Conservation (phyloP, 2,113 vertebrate genomes). For the Agapornis roseicollis region DNA sequence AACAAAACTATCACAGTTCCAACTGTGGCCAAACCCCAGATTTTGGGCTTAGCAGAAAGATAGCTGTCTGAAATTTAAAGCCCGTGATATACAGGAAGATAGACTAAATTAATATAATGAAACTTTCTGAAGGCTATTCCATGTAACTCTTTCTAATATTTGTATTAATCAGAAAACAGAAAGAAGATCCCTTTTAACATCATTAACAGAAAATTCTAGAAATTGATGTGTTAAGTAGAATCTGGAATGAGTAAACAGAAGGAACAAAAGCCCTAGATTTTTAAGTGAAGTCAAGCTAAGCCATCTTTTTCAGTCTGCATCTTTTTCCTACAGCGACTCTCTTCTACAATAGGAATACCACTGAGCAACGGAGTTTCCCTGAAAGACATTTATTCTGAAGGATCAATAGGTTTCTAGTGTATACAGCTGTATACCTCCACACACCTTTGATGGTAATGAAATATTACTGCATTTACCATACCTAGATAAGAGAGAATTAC, state of each 20-base stretch:
- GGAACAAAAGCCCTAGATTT: neutral
- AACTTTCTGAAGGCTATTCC: neutral
- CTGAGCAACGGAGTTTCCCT: neutral
- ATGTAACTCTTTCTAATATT: neutral
- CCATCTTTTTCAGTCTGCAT: neutral
- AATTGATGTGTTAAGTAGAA: neutral
- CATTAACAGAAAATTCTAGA: neutral
- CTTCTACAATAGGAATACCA: neutral
- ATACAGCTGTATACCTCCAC: neutral
- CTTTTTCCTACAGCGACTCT: neutral
- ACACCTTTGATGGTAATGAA: neutral
- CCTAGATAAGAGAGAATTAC: slow-evolving; percentile 1
- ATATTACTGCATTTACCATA: neutral
- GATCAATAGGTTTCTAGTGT: neutral
- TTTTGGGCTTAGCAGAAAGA: neutral
- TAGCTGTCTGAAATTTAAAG: neutral
- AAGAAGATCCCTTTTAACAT: neutral
- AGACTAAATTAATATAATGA: neutral
- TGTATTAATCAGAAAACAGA: neutral
- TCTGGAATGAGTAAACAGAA: neutral
- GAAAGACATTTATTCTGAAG: neutral
- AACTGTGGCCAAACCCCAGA: neutral
- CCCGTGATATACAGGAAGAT: neutral
- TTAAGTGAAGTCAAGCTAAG: neutral
- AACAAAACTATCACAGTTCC: neutral